Percentiles rank a stretch among this genome's conserved stretches.
phyloP scores from a whole-genome alignment of 2,797 vertebrate genomes.

The Lepus townsendii region DNA sequence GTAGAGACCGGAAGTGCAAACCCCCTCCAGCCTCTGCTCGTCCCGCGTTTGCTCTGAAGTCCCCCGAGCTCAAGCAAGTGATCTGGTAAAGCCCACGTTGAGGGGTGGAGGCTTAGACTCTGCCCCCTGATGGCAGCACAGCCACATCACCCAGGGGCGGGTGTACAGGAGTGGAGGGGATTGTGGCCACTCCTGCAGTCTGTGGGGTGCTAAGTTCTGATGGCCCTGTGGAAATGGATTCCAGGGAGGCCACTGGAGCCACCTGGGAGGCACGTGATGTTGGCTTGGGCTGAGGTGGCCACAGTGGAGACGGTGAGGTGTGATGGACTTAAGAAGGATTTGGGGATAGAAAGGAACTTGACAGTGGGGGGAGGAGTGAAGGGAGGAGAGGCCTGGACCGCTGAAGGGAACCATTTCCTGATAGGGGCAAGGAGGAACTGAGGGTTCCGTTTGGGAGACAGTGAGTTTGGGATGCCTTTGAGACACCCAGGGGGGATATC shows the following conservation, averaged over 20 bases:
- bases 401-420: background rate
- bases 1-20: background rate
- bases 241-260: background rate
- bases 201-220: background rate
- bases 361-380: background rate
- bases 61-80: background rate
- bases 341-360: background rate
- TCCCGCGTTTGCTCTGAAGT: background rate
- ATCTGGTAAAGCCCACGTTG: background rate
- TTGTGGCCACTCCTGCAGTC: background rate
- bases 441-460: background rate
- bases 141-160: rapidly evolving
- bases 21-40: background rate
- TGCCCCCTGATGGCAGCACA: background rate
- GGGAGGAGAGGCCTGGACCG: background rate
- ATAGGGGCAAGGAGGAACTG: background rate
- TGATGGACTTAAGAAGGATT: background rate
- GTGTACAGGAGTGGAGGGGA: background rate
- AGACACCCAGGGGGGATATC: background rate
- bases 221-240: background rate
- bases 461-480: background rate
- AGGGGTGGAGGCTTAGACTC: background rate
- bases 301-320: background rate
- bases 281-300: background rate
- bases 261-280: background rate